Evolutionary conservation across 2,888 invertebrate genomes (phyloP).

Genomic region (Chymomyza amoena): DNA sequence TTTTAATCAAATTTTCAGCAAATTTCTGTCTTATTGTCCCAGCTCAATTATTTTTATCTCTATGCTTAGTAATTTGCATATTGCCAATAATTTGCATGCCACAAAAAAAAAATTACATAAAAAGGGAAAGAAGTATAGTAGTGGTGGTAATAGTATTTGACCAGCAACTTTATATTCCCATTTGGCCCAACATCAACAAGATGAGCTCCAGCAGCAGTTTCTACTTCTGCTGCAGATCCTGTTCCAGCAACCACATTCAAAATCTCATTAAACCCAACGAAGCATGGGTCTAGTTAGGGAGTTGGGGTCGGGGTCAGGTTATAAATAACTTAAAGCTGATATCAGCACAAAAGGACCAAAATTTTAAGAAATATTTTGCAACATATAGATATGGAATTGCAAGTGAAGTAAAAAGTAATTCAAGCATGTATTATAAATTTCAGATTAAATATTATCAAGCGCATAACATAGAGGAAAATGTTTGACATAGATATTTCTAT

Average conservation of each 20-base stretch:
- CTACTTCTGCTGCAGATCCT: not conserved
- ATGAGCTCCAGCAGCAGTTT: slow-evolving; percentile 2
- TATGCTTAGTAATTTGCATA: slow-evolving; percentile 34
- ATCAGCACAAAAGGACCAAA: slow-evolving; percentile 32
- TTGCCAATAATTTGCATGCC: slow-evolving; percentile 7
- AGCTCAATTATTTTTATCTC: not conserved
- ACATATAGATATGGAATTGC: slow-evolving; percentile 2
- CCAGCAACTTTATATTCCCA: not conserved
- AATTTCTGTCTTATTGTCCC: slow-evolving; percentile 18
- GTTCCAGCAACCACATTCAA: not conserved
- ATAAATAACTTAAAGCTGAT: slow-evolving; percentile 44
- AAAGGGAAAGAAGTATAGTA: not conserved
- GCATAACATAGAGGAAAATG: slow-evolving; percentile 22
- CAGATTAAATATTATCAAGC: slow-evolving; percentile 47
- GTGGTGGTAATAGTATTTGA: not conserved
- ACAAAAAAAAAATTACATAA: not conserved
- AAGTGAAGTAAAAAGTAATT: slow-evolving; percentile 38
- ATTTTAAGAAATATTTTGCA: slow-evolving; percentile 10
- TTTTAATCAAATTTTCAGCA: slow-evolving; percentile 31
- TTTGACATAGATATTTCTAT: too few relatives aligned
- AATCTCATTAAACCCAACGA: slow-evolving; percentile 49
- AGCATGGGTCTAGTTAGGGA: slow-evolving; percentile 16
- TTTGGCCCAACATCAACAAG: slow-evolving; percentile 8
- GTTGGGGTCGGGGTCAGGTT: not conserved
- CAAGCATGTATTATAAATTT: slow-evolving; percentile 33